These are phyloP conservation scores for Hippopotamyrus pictus DNA, from an alignment of 2,797 vertebrate genomes.

Conservation along the genomic window DNA sequence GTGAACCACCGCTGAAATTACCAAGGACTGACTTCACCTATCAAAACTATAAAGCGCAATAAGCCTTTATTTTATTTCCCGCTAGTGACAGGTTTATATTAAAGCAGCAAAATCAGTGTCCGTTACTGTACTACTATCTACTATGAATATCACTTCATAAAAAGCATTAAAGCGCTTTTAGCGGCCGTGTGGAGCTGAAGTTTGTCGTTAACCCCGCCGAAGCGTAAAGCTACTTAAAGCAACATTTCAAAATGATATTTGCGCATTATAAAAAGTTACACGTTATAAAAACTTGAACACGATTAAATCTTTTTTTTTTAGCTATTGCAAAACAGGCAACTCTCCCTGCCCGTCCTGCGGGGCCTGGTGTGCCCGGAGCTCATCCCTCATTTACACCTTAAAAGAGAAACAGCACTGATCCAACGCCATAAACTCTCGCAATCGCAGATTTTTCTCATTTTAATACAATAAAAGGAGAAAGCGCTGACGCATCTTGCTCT, in stretches of 20 bases:
- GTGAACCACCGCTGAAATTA: neutral
- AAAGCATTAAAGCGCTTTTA: neutral
- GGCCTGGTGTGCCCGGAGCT: conserved; percentile 14
- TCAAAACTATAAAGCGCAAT: neutral
- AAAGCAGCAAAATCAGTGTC: neutral
- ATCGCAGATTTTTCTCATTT: neutral
- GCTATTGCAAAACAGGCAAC: neutral
- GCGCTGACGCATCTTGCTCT: neutral
- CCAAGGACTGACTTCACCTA: neutral
- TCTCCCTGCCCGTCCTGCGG: conserved; percentile 19
- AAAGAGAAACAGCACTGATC: neutral
- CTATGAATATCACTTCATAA: neutral
- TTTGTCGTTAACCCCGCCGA: neutral
- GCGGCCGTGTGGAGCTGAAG: neutral
- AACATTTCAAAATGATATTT: neutral
- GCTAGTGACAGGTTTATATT: neutral
- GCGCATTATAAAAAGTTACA: neutral
- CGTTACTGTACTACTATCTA: neutral
- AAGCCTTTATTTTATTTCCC: neutral
- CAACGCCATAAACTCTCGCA: neutral
- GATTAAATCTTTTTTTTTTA: neutral
- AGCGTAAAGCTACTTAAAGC: neutral
- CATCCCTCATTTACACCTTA: neutral
- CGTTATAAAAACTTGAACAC: neutral
- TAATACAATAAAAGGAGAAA: neutral